Conservation (phyloP, 2,113 vertebrate genomes). For the Macaca mulatta region DNA sequence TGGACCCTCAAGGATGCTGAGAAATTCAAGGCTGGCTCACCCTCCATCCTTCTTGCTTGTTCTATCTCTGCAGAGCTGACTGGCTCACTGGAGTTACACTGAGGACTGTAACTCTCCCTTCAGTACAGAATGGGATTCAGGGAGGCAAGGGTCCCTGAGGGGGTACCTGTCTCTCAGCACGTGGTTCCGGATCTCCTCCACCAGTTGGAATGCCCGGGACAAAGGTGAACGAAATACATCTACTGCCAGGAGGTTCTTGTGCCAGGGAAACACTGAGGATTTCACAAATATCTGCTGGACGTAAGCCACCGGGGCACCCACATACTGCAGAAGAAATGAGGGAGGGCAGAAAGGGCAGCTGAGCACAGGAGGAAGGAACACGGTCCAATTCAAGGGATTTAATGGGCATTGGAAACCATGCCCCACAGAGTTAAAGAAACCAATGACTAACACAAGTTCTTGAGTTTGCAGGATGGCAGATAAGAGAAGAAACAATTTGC, state of each 20-base stretch:
- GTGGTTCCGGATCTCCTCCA: slow-evolving; percentile 97
- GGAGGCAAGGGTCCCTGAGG: fast-evolving
- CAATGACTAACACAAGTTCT: too few species aligned
- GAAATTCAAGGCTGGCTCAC: background rate
- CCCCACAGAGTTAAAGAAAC: too few species aligned
- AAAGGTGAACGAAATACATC: slow-evolving; percentile 95
- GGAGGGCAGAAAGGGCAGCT: background rate
- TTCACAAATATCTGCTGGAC: slow-evolving; percentile 98
- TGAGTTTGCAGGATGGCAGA: too few species aligned
- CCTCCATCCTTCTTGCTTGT: fast-evolving
- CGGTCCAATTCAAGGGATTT: fast-evolving
- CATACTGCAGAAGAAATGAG: slow-evolving; percentile 85
- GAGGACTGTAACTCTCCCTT: background rate
- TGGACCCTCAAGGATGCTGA: background rate
- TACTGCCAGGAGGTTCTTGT: slow-evolving; percentile 92
- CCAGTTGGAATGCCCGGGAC: slow-evolving; percentile 91
- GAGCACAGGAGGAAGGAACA: background rate
- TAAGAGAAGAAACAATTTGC: too few species aligned
- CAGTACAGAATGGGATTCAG: fast-evolving
- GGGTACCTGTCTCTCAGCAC: slow-evolving; percentile 92
- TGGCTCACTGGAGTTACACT: fast-evolving
- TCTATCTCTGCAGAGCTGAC: background rate
- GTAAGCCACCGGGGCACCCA: slow-evolving; percentile 94
- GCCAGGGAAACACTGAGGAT: slow-evolving; percentile 96
- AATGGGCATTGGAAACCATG: too few species aligned